phyloP scores from a whole-genome alignment of 92 coral and sea anemone species.

The Epizoanthus illoricatus region DNA sequence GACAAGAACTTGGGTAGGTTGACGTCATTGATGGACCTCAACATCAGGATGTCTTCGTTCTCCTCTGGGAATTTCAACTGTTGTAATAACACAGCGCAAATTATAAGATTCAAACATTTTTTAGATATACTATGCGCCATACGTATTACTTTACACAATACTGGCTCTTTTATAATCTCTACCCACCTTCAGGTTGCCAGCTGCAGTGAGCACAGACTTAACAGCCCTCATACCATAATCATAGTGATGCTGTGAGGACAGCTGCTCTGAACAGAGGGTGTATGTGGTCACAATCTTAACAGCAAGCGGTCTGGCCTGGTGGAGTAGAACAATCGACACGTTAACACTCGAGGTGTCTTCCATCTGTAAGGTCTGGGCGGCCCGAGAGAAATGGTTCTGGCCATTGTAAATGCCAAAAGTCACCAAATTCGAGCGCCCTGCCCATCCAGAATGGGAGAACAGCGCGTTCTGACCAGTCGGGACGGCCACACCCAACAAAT shows the following conservation, averaged over 20 bases:
- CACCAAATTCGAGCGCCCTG: too few species aligned
- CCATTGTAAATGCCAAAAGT: too few species aligned
- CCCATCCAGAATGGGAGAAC: too few species aligned
- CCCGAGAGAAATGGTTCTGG: neutral
- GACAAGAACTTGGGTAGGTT: conserved; percentile 97
- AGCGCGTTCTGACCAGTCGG: too few species aligned
- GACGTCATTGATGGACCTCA: conserved; percentile 96
- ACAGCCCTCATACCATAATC: conserved; percentile 99
- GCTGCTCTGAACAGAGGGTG: conserved; percentile 94
- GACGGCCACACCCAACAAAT: too few species aligned
- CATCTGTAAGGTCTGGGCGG: neutral
- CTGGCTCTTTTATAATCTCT: neutral
- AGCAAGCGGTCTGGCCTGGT: conserved; percentile 91
- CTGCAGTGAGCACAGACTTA: conserved; percentile 97
- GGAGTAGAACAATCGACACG: neutral
- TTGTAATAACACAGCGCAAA: neutral
- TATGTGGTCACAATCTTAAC: conserved; percentile 98
- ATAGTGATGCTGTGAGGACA: conserved; percentile 97
- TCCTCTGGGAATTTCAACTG: conserved; percentile 96
- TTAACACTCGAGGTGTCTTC: neutral
- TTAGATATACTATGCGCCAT: neutral
- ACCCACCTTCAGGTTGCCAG: conserved; percentile 93
- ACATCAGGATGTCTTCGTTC: conserved; percentile 91
- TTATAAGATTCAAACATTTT: neutral
- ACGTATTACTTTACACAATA: neutral